phyloP scores from a whole-genome alignment of 1,140 invertebrate genomes.

The Hyposmocoma kahamanoa region DNA sequence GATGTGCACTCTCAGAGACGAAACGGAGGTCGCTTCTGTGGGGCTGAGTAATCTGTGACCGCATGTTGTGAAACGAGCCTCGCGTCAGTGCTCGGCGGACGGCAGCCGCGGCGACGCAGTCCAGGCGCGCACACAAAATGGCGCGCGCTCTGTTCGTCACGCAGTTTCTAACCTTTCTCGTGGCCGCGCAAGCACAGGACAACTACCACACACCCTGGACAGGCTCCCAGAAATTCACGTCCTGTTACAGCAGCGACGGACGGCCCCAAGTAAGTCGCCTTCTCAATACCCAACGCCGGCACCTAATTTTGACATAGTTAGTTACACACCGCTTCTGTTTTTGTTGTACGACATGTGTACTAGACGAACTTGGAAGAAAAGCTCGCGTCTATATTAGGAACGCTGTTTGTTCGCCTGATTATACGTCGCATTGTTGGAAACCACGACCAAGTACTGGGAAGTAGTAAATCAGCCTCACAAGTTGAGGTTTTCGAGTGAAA shows the following conservation, averaged over 20 bases:
- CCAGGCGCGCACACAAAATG: conserved; percentile 46
- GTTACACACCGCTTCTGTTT: conserved; percentile 13
- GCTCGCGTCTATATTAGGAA: conserved; percentile 1
- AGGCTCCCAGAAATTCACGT: conserved; percentile 50
- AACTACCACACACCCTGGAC: conserved; percentile 49
- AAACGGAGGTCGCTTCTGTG: too few species aligned
- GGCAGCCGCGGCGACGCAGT: conserved; percentile 44
- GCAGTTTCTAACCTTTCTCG: conserved; percentile 40
- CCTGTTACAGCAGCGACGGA: conserved; percentile 56
- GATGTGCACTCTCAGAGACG: too few species aligned
- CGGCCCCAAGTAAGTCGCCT: conserved; percentile 53
- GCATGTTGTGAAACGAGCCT: conserved; percentile 48
- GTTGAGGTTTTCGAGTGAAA: too few species aligned
- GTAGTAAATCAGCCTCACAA: too few species aligned
- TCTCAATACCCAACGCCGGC: not conserved
- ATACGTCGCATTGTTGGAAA: too few species aligned
- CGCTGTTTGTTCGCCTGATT: too few species aligned
- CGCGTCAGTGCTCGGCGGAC: conserved; percentile 57
- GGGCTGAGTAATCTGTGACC: conserved; percentile 38
- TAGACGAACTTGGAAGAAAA: not conserved
- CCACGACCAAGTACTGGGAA: too few species aligned
- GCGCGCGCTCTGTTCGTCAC: conserved; percentile 37
- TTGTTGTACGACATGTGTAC: conserved; percentile 8
- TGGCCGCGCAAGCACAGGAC: conserved; percentile 35
- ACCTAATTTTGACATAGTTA: conserved; percentile 2